Conservation (phyloP, 2,113 vertebrate species). For the Mesocricetus auratus region DNA sequence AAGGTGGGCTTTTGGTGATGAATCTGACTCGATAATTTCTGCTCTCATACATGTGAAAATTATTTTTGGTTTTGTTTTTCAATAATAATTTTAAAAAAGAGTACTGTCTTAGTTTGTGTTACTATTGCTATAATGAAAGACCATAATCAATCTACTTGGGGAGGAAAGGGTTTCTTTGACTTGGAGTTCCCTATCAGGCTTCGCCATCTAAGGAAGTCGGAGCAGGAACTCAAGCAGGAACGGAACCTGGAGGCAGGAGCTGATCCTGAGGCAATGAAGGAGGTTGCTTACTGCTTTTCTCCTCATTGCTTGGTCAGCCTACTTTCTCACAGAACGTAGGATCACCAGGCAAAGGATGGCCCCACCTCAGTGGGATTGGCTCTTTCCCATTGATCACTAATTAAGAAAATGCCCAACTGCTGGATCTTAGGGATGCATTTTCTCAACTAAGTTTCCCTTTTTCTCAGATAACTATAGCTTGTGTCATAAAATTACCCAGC, state of each 20-base stretch:
- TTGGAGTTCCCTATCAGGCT: neutral
- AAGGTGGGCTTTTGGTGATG: neutral
- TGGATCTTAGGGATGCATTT: neutral
- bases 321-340: neutral
- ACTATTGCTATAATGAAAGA: neutral
- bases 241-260: neutral
- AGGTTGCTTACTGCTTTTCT: neutral
- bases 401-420: no score
- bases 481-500: neutral
- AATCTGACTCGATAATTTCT: neutral
- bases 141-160: neutral
- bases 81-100: neutral
- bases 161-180: neutral
- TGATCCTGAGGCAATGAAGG: neutral
- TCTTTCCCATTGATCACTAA: neutral
- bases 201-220: neutral
- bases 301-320: neutral
- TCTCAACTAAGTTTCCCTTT: neutral
- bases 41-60: neutral
- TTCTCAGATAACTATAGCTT: neutral
- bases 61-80: neutral
- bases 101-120: neutral
- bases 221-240: neutral
- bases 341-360: neutral
- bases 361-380: no score